Percentiles rank a stretch among this genome's conserved stretches.
phyloP scores from a whole-genome alignment of 2,888 invertebrate genomes.

The Anoncus sp. region DNA sequence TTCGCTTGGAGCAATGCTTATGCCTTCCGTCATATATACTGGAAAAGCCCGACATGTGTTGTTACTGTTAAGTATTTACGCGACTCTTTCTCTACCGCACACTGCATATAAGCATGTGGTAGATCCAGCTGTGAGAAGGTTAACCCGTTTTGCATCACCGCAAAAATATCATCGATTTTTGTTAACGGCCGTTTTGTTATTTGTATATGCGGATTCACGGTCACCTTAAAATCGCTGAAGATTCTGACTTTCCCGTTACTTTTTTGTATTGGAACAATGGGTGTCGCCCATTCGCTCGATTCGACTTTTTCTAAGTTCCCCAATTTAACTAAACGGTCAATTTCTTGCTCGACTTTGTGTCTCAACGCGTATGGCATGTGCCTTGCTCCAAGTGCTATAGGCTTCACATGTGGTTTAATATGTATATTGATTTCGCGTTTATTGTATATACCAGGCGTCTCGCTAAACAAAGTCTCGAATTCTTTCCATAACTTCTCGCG shows the following conservation, averaged over 20 bases:
- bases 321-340: conserved; percentile 55
- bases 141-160: conserved; percentile 65
- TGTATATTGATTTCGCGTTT: conserved; percentile 56
- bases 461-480: conserved; percentile 46
- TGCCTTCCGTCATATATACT: conserved; percentile 47
- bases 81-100: conserved; percentile 30
- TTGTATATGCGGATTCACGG: conserved; percentile 64
- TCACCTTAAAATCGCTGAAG: no score
- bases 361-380: conserved; percentile 66
- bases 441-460: conserved; percentile 49
- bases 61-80: conserved; percentile 23
- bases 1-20: conserved; percentile 23
- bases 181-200: conserved; percentile 70
- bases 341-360: conserved; percentile 47
- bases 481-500: conserved; percentile 21
- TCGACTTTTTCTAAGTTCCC: conserved; percentile 67
- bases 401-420: conserved; percentile 55
- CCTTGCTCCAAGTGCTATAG: conserved; percentile 65
- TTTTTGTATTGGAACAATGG: conserved; percentile 69
- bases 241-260: no score
- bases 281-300: conserved; percentile 75
- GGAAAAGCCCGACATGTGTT: conserved; percentile 21
- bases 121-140: conserved; percentile 69
- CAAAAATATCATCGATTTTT: conserved; percentile 67
- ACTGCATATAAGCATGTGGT: conserved; percentile 58